Evolutionary conservation across 2,797 vertebrate species (phyloP), one percentile per base, ranked within the genome.

Genomic region (Esox masquinongy): DNA sequence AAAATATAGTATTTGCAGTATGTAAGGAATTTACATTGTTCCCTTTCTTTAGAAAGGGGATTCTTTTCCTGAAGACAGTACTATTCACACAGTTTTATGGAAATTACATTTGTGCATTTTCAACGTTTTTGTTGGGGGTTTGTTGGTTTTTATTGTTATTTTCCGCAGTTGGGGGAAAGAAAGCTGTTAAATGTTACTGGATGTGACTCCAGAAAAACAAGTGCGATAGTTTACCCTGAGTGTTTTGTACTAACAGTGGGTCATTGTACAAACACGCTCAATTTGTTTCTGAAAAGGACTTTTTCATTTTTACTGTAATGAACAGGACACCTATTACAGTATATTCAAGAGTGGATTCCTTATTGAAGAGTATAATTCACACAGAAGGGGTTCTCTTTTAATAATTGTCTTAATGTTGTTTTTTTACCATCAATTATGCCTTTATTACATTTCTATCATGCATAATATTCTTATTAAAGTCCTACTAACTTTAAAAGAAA

Each of bases 31-130:
- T 81, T 82, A 82, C 74, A 80, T 73, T 79, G 80, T 83, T 82
- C 76, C 79, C 74, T 84, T 26, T 74, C 59, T 74, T 26, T 51
- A 78, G 39, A 79, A 4, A 74, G 19, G 53, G 73, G 79, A 72
- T n/a, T 83, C 73, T 76, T 68, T 74, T 78, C 69, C 80, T 79
- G 19, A 76, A 64, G 59, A 36, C 26, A 53, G 70, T 81, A 68
- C 59, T 75, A 80, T 79, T 81, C 83, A 64, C 83, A 79, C 75
- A 73, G 34, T 79, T 81, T 77, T 72, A 85, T 77, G 73, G 73
- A 74, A 80, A 80, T 1, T 6, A 77, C 86, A 82, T 89, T 47
- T 91, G 89, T 90, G 91, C 88, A 83, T 89, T 80, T 31, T 75
- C 83, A 64, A 5, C 22, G 5, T 47, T 26, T 76, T 66, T 79